Conservation (phyloP, 2,888 invertebrate genomes). For the Chloromyia formosa region DNA sequence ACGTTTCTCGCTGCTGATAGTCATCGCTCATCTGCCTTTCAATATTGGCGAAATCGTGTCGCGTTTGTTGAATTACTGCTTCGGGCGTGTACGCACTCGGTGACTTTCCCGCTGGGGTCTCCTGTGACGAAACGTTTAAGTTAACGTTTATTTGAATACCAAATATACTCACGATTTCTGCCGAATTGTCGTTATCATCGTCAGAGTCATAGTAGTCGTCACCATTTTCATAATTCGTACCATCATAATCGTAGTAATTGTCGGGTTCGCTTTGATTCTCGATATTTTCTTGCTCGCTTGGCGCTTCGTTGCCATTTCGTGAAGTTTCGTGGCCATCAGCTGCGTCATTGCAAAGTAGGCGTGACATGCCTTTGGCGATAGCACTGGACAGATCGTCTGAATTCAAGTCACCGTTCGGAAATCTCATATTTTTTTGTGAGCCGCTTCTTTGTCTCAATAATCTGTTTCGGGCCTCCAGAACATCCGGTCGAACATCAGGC, state of each 20-base stretch:
- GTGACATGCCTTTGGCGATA: slow-evolving; percentile 39
- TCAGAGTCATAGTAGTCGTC: not conserved
- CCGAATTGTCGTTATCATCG: slow-evolving; percentile 24
- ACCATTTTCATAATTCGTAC: not conserved
- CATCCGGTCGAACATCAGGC: too few relatives aligned
- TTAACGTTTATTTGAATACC: not conserved
- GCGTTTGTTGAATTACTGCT: slow-evolving; percentile 50
- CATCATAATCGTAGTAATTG: slow-evolving; percentile 49
- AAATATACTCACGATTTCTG: slow-evolving; percentile 16
- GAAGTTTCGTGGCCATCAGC: not conserved
- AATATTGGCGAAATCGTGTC: slow-evolving; percentile 57
- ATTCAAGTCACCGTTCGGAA: not conserved
- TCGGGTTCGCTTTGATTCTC: slow-evolving; percentile 49
- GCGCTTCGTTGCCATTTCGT: not conserved
- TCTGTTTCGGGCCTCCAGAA: too few relatives aligned
- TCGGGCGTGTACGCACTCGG: not conserved
- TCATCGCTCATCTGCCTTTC: slow-evolving; percentile 60
- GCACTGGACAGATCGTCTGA: slow-evolving; percentile 14
- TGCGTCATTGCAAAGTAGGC: slow-evolving; percentile 45
- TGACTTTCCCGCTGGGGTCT: not conserved
- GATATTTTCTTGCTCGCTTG: slow-evolving; percentile 52
- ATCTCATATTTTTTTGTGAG: not conserved
- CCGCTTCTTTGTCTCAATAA: not conserved
- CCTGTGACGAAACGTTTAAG: not conserved
- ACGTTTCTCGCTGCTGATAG: slow-evolving; percentile 60